Base-by-base conservation (phyloP, 2,113 vertebrate genomes). In the Pyxicephalus adspersus region DNA sequence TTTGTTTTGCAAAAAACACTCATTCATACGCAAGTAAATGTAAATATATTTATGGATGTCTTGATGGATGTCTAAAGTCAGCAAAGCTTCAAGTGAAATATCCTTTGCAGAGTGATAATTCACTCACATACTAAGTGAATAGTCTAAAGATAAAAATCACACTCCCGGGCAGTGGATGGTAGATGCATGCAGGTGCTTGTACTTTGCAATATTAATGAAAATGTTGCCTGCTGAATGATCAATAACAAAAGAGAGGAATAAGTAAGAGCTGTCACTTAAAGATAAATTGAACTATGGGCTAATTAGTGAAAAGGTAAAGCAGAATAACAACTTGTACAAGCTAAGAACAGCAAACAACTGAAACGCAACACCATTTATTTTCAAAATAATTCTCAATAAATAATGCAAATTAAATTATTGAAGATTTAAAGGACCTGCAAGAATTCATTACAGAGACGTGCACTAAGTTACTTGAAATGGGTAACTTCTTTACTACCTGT, bases 271-370 rank as follows among this genome's bases (percentile, higher is more conserved):
- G 57, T 66, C 64, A 65, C 51, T 55, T 34, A 67, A 65, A 77
- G 63, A 66, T 57, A 77, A 67, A 77, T 65, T 23, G 75, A 31
- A 50, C 22, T 77, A 63, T 29, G 23, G 16, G 51, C 64, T 66
- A 77, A 77, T 77, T 77, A 77, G 63, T 29, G 57, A 18, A 77
- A 77, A 31, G 63, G n/a, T 29, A 25, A 5, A 57, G 63, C 63
- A 66, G 22, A 64, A 66, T 77, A 45, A 77, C 51, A 77, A 66
- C 63, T 63, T 31, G 25, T 65, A 29, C 26, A 67, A 67, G 26
- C n/a, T n/a, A 57, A 38, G 66, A 77, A 77, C 57, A 77, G 50
- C 29, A 77, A 77, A 22, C 29, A 22, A 26, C 76, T 66, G 57
- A 77, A 57, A 13, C 45, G 57, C 15, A 3, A 20, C 63, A 66